A percentile compares a stretch with the other conserved stretches of the same genome.
phyloP scores from a whole-genome alignment of 2,888 invertebrate genomes.

The Lasioglossum pauxillum region DNA sequence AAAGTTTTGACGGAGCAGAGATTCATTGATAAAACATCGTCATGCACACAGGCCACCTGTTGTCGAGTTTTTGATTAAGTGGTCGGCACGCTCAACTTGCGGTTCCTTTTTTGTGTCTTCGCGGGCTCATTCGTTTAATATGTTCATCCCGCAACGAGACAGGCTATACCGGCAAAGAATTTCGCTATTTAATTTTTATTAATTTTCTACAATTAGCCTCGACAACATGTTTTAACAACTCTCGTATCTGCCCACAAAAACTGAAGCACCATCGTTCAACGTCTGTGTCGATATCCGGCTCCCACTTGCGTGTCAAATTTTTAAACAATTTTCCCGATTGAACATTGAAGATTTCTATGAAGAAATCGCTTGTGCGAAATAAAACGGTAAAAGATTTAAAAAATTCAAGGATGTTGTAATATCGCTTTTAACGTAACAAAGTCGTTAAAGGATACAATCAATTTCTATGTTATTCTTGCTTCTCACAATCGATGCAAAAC shows the following conservation, averaged over 20 bases:
- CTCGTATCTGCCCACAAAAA: not conserved
- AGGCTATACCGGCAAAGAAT: not conserved
- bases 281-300: too few species aligned
- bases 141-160: not conserved
- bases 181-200: not conserved
- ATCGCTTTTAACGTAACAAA: too few species aligned
- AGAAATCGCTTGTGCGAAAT: too few species aligned
- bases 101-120: not conserved
- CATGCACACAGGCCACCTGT: not conserved
- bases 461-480: too few species aligned
- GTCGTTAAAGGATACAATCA: too few species aligned
- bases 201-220: not conserved
- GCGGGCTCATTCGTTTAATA: not conserved
- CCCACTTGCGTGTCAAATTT: not conserved
- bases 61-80: not conserved
- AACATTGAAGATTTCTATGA: too few species aligned
- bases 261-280: not conserved
- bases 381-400: too few species aligned
- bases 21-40: slow-evolving; percentile 4
- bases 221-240: not conserved
- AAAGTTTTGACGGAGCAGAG: not conserved
- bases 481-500: too few species aligned
- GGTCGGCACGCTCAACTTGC: not conserved
- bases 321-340: not conserved
- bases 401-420: too few species aligned